Conservation (phyloP, 2,797 vertebrate genomes). For the Okamejei kenojei region DNA sequence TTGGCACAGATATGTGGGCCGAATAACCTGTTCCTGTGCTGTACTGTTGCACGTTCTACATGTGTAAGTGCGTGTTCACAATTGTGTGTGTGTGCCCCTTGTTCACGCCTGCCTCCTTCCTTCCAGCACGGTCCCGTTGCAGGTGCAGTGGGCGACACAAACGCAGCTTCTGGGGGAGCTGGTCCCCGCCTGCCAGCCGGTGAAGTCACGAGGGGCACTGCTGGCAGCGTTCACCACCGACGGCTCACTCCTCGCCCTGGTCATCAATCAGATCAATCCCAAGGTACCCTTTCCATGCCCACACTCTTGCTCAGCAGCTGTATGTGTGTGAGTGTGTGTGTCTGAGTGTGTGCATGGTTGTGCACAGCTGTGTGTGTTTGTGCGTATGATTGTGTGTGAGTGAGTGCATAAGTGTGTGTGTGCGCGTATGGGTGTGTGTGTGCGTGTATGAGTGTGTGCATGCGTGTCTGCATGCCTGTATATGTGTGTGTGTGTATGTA, state of each 20-base stretch:
- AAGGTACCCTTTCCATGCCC: slow-evolving; percentile 56
- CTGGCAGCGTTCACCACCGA: slow-evolving; percentile 76
- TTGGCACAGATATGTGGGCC: no score
- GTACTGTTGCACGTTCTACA: no score
- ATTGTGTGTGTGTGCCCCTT: background rate
- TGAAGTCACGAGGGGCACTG: slow-evolving; percentile 84
- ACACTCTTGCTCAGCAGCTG: no score
- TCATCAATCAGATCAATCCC: slow-evolving; percentile 82
- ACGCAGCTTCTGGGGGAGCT: slow-evolving; percentile 61
- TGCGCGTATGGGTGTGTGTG: no score
- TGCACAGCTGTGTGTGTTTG: background rate
- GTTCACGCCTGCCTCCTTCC: background rate
- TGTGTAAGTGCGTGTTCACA: no score
- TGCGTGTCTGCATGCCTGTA: background rate
- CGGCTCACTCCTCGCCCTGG: slow-evolving; percentile 69
- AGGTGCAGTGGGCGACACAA: slow-evolving; percentile 69
- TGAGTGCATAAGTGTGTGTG: no score
- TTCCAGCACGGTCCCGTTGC: slow-evolving; percentile 54
- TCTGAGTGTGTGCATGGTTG: background rate
- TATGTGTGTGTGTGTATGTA: background rate
- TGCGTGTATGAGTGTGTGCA: background rate
- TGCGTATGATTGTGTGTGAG: no score
- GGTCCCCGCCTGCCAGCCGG: slow-evolving; percentile 62
- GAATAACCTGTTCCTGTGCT: no score
- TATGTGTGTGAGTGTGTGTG: background rate